A percentile compares a stretch with the other conserved stretches of the same genome.
Conservation (phyloP, 2,888 invertebrate species). For the Tridacna gigas region DNA sequence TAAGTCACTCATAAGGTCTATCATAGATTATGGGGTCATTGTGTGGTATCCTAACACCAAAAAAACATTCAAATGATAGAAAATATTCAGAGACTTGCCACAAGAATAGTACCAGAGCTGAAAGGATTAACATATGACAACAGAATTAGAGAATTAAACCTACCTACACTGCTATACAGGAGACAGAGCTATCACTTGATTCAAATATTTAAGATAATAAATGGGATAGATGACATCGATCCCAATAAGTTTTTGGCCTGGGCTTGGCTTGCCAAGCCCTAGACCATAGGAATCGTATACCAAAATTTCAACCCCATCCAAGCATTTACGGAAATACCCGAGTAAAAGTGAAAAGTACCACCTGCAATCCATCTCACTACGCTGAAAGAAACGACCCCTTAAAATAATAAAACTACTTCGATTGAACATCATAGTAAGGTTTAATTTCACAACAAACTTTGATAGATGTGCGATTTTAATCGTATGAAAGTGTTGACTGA, state of each 20-base stretch:
- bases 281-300: no score
- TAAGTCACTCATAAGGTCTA: neutral
- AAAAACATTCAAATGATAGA: neutral
- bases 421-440: no score
- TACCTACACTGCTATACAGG: neutral
- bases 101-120: constrained; percentile 4
- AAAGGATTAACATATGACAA: neutral
- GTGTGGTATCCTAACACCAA: neutral
- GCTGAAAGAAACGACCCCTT: no score
- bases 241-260: neutral
- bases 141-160: neutral
- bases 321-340: no score
- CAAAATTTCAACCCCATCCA: no score
- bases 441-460: no score
- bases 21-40: neutral
- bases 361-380: no score
- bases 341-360: no score
- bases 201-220: neutral
- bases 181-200: neutral
- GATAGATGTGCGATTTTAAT: no score
- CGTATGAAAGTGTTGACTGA: no score
- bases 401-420: no score
- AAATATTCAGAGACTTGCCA: neutral
- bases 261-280: neutral
- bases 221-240: neutral